Base-by-base conservation (phyloP, 1,140 invertebrate species). In the Sycophila sp. region DNA sequence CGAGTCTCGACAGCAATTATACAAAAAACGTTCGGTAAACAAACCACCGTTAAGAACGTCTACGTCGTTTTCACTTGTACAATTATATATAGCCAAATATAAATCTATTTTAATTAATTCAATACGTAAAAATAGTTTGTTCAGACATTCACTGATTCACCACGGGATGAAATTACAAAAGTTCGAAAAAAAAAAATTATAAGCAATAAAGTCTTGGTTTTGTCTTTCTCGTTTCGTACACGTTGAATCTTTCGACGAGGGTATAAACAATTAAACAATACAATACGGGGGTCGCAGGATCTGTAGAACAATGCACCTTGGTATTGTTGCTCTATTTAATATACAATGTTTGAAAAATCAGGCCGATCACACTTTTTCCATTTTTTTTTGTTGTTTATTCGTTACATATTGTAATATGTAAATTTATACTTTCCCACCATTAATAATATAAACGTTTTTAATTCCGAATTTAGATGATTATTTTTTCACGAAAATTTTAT, bases 41-140 rank as follows among this genome's bases (percentile, higher is more conserved):
- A 71, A 71, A 71, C 69, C 69, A 71, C 69, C 69, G 69, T 71
- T 71, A 65, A 64, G 69, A 64, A 71, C 53, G 69, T 66, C 69
- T 65, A 71, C 53, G 24, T 66, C 53, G 55, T 60, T 58, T 60
- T 65, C 34, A n/a, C 5, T 65, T 58, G 34, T 49, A 64, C 56
- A 58, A 56, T 63, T 63, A 63, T 58, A 58, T 47, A 47, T 64
- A 71, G 62, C 69, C 69, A 65, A 71, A 71, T 65, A 65, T 66
- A 65, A 65, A 49, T 71, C 62, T 71, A 71, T 71, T 56, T 64
- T 65, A 58, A 64, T 64, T 65, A 71, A 65, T 56, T n/a, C 51
- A n/a, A 65, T 71, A 71, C 42, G 38, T 71, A 59, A 71, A 65
- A 65, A 65, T 66, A 71, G 42, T 71, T 71, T 58, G 51, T 56